Base-by-base conservation (phyloP, 2,113 vertebrate species). In the Labeo catla region DNA sequence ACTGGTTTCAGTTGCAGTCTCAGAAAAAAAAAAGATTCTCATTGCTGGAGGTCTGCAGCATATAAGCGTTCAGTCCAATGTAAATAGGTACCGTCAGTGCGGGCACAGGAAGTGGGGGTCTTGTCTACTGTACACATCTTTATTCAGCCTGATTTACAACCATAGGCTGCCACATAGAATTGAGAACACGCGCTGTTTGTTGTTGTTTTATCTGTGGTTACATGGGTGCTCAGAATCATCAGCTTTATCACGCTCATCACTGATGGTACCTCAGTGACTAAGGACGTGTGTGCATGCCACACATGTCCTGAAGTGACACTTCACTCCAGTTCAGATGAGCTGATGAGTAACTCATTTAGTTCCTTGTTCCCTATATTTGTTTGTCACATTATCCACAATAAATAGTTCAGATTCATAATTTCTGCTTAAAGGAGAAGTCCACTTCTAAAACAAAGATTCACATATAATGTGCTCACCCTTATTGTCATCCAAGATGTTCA, bases 1-100 rank as follows among this genome's bases (percentile, higher is more conserved):
- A 88, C 89, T 84, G 86, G 87, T 86, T 90, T 91, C 86, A 86
- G 66, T 82, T 84, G 80, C 85, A 84, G 54, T 76, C 77, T 84
- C 61, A 84, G 50, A 12, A 15, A 76, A 68, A 68, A 9, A 65
- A 86, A 74, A 86, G 86, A 88, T 83, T 63, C 54, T 88, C 68
- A 81, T 68, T 87, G 81, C 79, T 79, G 66, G 85, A 87, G 87
- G 85, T 73, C 68, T 83, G 21, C 73, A 15, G 74, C 15, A 4
- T 72, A 39, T 66, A 36, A 77, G 43, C 36, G 28, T 13, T 19
- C 16, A 7, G 66, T 63, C 8, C 63, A 80, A 7, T 12, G 34
- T 15, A 23, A 43, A 88, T 45, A 61, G 70, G 76, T 78, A 45
- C 23, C 49, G 65, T 81, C 70, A 81, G 8, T 61, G 45, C 2